Base-by-base conservation (phyloP, 1,140 invertebrate species). In the Melanaphis sacchari region DNA sequence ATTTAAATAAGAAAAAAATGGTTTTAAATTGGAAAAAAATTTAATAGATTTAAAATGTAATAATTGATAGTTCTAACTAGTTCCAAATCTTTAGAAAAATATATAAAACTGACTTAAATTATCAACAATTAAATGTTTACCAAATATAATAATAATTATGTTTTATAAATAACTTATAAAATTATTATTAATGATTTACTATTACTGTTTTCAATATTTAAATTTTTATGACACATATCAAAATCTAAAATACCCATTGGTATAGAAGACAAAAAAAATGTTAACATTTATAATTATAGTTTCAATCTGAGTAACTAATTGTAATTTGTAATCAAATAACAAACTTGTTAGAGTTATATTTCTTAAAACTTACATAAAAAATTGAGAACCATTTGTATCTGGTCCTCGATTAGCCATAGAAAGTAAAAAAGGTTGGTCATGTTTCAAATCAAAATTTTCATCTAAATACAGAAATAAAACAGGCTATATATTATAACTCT, bases 321-420 rank as follows among this genome's bases (percentile, higher is more conserved):
- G 5, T 66, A 66, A 66, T 66, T 66, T 66, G 59, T n/a, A 84
- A 84, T 84, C 38, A 40, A 40, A 82, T 24, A 38, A 84, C 22
- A 46, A 46, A 36, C 26, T 52, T 49, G 18, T 7, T 46, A 49
- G 0, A 88, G n/a, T 24, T 52, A 11, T 52, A 90, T 90, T 90
- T 8, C 31, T 90, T 90, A n/a, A 66, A 59, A 95, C 96, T 96
- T 95, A 96, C 97, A 99, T 98, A 96, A 99, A 99, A 96, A 99
- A 99, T 95, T 99, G 99, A 89, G 98, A 99, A 41, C 99, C 99
- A 96, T 99, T 99, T 26, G 99, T 99, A 95, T 99, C 97, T 95
- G 98, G 98, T 89, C 98, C 98, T 94, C 98, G 96, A 95, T 99
- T 99, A 7, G 99, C 99, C 99, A 99, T 99, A 3, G 98, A 99